Evolutionary conservation across 2,888 invertebrate genomes (phyloP).

Genomic region (Cheilosia vulpina): DNA sequence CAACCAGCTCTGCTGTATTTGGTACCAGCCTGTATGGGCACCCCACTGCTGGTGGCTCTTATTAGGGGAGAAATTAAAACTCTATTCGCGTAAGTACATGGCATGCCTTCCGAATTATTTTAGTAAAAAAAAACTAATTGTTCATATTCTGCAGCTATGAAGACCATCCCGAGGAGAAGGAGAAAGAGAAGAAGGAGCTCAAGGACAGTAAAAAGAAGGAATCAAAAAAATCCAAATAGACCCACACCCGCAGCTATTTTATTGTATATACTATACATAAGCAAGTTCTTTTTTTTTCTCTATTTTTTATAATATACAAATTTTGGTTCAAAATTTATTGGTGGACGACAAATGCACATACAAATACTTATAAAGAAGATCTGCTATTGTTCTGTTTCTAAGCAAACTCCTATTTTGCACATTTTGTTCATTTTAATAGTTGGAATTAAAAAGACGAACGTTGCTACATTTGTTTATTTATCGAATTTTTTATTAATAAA

Average conservation of each 20-base stretch:
- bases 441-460: not conserved
- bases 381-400: conserved; percentile 49
- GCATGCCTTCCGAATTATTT: not conserved
- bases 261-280: conserved; percentile 65
- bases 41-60: conserved; percentile 94
- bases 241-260: conserved; percentile 29
- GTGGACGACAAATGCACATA: conserved; percentile 58
- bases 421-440: not conserved
- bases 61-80: conserved; percentile 95
- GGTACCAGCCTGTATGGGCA: conserved; percentile 97
- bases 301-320: conserved; percentile 19
- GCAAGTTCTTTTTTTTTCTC: conserved; percentile 29
- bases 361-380: conserved; percentile 43
- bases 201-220: conserved; percentile 82
- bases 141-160: conserved; percentile 86
- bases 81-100: conserved; percentile 91
- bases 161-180: conserved; percentile 86
- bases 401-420: conserved; percentile 43
- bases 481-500: too few species aligned
- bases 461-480: too few species aligned
- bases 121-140: conserved; percentile 2
- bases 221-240: conserved; percentile 82
- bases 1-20: conserved; percentile 98
- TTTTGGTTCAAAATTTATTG: conserved; percentile 29
- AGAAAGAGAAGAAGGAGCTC: conserved; percentile 82